Evolutionary conservation across 2,888 invertebrate species (phyloP), one percentile per base, ranked within the genome.

Genomic region (Pammene aurita): DNA sequence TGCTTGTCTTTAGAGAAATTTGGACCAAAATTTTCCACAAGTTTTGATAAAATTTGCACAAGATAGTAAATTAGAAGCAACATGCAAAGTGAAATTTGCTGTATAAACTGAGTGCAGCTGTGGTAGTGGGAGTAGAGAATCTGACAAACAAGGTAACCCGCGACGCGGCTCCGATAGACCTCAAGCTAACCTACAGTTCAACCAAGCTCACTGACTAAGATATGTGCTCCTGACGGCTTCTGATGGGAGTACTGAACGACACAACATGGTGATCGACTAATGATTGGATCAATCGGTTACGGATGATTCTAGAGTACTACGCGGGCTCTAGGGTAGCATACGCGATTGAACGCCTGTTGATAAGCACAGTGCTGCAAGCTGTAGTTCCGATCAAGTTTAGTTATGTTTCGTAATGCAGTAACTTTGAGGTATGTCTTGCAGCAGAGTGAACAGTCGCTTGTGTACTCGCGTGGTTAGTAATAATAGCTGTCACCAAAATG

Each of bases 391-490:
- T 18, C 57, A 34, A 65, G 54, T 66, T 50, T 65, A 66, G 11
- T 61, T 56, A 56, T 50, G 56, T 54, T 38, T 44, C 54, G 66
- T 68, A 61, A 61, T 64, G 57, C 26, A 50, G 44, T 64, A 16
- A 55, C 60, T 48, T 62, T 71, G 66, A 71, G 65, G 38, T 38
- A 66, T 74, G 66, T 79, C 89, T 91, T 91, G 92, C 90, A 92
- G 87, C 87, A 90, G 80, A 84, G 91, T 90, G 90, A 77, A 83
- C 77, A 78, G 85, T 88, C 84, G 84, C 83, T 85, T 90, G 91
- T 92, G 92, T 92, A 89, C 89, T 90, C 91, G 90, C 90, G 85
- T 87, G 83, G 90, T 92, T 92, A 92, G 91, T 91, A 83, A 84
- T 84, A n/a, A 86, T 86, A 92, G 92, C 90, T 87, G 88, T 87